Conservation (phyloP, 1,140 invertebrate species). For the Berghia stephanieae region DNA sequence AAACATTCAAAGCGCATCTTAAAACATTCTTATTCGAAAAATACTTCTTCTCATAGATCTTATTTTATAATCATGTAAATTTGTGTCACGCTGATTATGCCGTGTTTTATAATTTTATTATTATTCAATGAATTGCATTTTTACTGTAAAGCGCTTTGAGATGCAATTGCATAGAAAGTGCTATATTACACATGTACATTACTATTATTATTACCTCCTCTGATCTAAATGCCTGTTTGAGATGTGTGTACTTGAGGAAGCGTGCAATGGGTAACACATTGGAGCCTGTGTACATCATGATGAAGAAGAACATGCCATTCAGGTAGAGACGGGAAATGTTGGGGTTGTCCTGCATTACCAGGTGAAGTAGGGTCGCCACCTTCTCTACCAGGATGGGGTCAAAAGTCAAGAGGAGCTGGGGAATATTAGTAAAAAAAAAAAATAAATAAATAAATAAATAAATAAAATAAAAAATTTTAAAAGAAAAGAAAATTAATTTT, state of each 20-base stretch:
- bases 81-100: too few species aligned
- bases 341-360: constrained; percentile 96
- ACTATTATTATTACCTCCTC: constrained; percentile 80
- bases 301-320: constrained; percentile 98
- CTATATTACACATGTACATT: too few species aligned
- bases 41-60: too few species aligned
- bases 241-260: constrained; percentile 93
- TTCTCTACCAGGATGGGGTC: constrained; percentile 96
- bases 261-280: constrained; percentile 95
- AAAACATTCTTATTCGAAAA: too few species aligned
- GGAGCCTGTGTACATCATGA: constrained; percentile 99
- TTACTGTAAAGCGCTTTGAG: too few species aligned
- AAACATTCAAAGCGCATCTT: too few species aligned
- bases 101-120: too few species aligned
- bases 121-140: too few species aligned
- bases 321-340: constrained; percentile 92
- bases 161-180: too few species aligned
- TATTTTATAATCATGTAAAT: too few species aligned
- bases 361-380: constrained; percentile 84
- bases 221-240: constrained; percentile 90
- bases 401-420: constrained; percentile 91
- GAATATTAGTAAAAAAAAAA: constrained; percentile 29
- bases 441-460: neutral
- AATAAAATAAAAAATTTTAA: neutral
- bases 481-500: neutral